phyloP scores from a whole-genome alignment of 2,888 invertebrate genomes.

The Heliothis peltigera region DNA sequence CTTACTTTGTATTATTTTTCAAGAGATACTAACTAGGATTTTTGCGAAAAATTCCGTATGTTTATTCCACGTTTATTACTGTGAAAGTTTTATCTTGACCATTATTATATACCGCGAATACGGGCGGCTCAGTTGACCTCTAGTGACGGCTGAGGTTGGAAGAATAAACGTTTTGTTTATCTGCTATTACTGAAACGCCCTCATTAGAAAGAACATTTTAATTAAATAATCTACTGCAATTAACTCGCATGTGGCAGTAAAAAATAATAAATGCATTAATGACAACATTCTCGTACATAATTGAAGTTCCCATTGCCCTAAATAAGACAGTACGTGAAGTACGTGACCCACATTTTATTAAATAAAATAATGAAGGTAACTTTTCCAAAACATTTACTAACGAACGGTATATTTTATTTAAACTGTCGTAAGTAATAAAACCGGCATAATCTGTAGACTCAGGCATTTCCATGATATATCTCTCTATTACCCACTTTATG shows the following conservation, averaged over 20 bases:
- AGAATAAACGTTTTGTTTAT: background rate
- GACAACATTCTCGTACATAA: constrained; percentile 4
- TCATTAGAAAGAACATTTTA: background rate
- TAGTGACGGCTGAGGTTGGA: too few relatives aligned
- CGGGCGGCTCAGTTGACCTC: background rate
- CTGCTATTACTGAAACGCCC: too few relatives aligned
- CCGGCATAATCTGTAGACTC: constrained; percentile 48
- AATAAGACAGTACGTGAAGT: constrained; percentile 2
- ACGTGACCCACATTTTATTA: constrained; percentile 17
- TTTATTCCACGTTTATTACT: background rate
- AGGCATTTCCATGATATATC: constrained; percentile 42
- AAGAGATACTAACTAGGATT: constrained; percentile 27
- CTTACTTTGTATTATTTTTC: constrained; percentile 40
- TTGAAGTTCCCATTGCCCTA: constrained; percentile 5
- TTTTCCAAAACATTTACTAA: constrained; percentile 37
- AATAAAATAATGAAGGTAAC: constrained; percentile 37
- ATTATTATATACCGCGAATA: background rate
- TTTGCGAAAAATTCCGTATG: background rate
- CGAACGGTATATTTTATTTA: constrained; percentile 34
- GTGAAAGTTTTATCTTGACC: constrained; percentile 1
- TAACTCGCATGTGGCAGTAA: background rate
- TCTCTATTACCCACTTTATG: constrained; percentile 53
- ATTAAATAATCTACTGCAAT: background rate
- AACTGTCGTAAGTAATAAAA: constrained; percentile 44
- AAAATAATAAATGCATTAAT: background rate